Percentiles rank a stretch among this genome's conserved stretches.
These are phyloP conservation scores for Aphelenchoides besseyi DNA, from an alignment of 1,140 invertebrate genomes.

Conservation along the genomic window DNA sequence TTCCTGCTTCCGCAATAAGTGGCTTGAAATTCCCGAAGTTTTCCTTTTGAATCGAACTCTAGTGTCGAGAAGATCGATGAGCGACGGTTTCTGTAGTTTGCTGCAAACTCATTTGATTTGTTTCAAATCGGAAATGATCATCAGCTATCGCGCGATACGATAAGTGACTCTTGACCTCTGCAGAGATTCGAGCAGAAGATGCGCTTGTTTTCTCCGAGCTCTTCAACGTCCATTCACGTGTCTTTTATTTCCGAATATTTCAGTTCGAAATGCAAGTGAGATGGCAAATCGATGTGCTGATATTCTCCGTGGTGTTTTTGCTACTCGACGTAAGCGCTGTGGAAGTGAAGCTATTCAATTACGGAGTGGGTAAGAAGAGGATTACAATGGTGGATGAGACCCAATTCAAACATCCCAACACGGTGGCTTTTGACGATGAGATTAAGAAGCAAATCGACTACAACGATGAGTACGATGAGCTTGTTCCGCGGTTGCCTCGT, in stretches of 20 bases:
- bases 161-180: not conserved
- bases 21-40: too few relatives aligned
- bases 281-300: not conserved
- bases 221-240: too few relatives aligned
- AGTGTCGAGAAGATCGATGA: too few relatives aligned
- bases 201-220: too few relatives aligned
- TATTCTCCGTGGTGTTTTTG: not conserved
- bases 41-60: too few relatives aligned
- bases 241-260: not conserved
- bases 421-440: constrained; percentile 17
- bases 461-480: constrained; percentile 26
- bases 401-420: constrained; percentile 21
- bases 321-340: not conserved
- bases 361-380: constrained; percentile 9
- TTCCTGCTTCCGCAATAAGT: too few relatives aligned
- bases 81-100: too few relatives aligned
- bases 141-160: too few relatives aligned
- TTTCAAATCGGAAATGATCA: too few relatives aligned
- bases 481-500: constrained; percentile 17
- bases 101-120: too few relatives aligned
- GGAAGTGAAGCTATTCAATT: constrained; percentile 21
- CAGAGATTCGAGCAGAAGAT: not conserved
- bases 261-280: not conserved
- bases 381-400: constrained; percentile 31
- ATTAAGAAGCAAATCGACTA: constrained; percentile 22